These are phyloP conservation scores for Alsophila aescularia DNA, from an alignment of 2,888 invertebrate species.

Conservation along the genomic window DNA sequence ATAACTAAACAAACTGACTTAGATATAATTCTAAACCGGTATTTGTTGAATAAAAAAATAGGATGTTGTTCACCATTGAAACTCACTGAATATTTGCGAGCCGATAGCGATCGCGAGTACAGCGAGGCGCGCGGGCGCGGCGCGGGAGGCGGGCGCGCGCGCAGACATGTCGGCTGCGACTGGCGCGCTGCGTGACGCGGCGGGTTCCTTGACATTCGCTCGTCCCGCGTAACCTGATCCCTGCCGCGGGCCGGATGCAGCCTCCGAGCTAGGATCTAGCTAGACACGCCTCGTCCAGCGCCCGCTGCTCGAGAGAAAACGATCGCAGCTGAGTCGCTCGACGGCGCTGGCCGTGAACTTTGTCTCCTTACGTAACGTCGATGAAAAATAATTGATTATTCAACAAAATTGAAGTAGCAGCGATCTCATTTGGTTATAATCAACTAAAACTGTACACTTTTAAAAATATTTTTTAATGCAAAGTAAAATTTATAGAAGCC, in stretches of 20 bases:
- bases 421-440: conserved; percentile 22
- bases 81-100: conserved; percentile 62
- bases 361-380: conserved; percentile 66
- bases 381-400: conserved; percentile 56
- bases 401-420: conserved; percentile 36
- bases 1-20: neutral
- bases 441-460: neutral
- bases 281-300: conserved; percentile 67
- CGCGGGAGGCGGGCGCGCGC: conserved; percentile 60
- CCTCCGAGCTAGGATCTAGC: conserved; percentile 74
- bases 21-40: conserved; percentile 15
- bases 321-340: conserved; percentile 52
- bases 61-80: conserved; percentile 8
- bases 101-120: conserved; percentile 30
- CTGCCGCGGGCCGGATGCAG: conserved; percentile 81
- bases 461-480: neutral
- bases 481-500: neutral
- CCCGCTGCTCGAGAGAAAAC: conserved; percentile 64
- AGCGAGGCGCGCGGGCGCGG: conserved; percentile 38
- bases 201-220: conserved; percentile 83
- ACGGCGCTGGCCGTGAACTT: conserved; percentile 74
- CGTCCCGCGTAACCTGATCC: conserved; percentile 70
- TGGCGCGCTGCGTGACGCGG: conserved; percentile 45
- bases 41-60: conserved; percentile 8
- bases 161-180: conserved; percentile 77